A percentile compares a stretch with the other conserved stretches of the same genome.
Evolutionary conservation across 2,113 vertebrate species (phyloP).

Genomic region (Entomyzon cyanotis): DNA sequence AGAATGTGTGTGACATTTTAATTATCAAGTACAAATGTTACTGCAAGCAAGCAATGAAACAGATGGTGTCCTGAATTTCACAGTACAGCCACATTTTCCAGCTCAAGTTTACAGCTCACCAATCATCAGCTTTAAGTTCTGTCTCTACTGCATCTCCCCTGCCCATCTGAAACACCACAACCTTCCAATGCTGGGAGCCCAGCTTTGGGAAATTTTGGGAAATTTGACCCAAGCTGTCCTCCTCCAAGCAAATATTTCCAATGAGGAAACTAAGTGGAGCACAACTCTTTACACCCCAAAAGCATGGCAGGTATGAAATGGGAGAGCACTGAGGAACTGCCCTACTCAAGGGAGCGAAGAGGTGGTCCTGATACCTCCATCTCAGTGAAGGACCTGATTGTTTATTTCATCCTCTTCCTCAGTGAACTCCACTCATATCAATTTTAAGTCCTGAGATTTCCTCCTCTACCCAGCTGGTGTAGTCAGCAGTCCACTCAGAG

Average conservation of each 20-base stretch:
- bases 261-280: not conserved
- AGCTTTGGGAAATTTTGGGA: not conserved
- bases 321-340: not conserved
- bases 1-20: conserved; percentile 73
- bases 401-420: not conserved
- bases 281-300: not conserved
- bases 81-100: conserved; percentile 65
- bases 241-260: not conserved
- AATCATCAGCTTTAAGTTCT: conserved; percentile 41
- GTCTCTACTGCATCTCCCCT: not conserved
- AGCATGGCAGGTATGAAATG: accelerated
- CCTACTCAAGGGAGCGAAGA: not conserved
- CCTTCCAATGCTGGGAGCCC: not conserved
- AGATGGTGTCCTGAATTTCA: conserved; percentile 76
- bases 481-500: not conserved
- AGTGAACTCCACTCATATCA: not conserved
- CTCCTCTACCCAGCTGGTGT: not conserved
- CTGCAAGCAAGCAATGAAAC: conserved; percentile 70
- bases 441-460: not conserved
- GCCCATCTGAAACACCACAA: not conserved
- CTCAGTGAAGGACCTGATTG: not conserved
- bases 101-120: conserved; percentile 69
- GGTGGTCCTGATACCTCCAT: not conserved
- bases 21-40: conserved; percentile 75
- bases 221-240: not conserved